phyloP scores from a whole-genome alignment of 30 jellyfish, hydroid and myxozoan genomes.

The Hydractinia symbiolongicarpus region DNA sequence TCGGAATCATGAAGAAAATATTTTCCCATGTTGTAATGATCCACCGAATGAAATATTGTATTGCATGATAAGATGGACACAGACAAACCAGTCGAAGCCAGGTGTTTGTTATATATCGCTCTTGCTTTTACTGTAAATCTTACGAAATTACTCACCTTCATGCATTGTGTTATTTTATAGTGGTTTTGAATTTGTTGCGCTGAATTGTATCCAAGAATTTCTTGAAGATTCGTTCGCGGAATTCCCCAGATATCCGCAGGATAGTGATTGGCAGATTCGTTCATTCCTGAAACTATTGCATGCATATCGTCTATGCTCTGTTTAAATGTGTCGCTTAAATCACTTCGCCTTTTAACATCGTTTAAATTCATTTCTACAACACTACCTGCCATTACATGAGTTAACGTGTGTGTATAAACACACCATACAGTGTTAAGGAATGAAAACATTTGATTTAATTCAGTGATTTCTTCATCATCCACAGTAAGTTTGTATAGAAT shows the following conservation, averaged over 20 bases:
- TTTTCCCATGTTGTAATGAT: slow-evolving; percentile 13
- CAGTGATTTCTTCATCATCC: neutral
- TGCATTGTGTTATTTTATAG: slow-evolving; percentile 8
- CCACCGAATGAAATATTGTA: slow-evolving; percentile 24
- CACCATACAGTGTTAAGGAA: slow-evolving; percentile 24
- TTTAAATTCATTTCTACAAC: slow-evolving; percentile 8
- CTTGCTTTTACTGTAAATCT: slow-evolving; percentile 20
- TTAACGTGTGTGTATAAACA: slow-evolving; percentile 9
- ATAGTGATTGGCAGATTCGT: slow-evolving; percentile 26
- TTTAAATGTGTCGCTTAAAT: neutral
- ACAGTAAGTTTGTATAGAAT: neutral
- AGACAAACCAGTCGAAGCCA: slow-evolving; percentile 16
- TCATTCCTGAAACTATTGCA: slow-evolving; percentile 20
- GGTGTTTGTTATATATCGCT: neutral
- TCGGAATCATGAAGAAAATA: slow-evolving; percentile 5
- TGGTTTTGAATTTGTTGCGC: slow-evolving; percentile 13
- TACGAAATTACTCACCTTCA: neutral
- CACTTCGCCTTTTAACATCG: neutral
- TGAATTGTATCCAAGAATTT: slow-evolving; percentile 12
- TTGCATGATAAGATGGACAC: slow-evolving; percentile 16
- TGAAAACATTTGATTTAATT: neutral
- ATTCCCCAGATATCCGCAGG: slow-evolving; percentile 32
- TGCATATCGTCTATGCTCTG: slow-evolving; percentile 19
- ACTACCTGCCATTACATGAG: slow-evolving; percentile 18
- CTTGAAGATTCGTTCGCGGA: neutral